Evolutionary conservation across 2,888 invertebrate species (phyloP).

Genomic region (Tachina grossa): DNA sequence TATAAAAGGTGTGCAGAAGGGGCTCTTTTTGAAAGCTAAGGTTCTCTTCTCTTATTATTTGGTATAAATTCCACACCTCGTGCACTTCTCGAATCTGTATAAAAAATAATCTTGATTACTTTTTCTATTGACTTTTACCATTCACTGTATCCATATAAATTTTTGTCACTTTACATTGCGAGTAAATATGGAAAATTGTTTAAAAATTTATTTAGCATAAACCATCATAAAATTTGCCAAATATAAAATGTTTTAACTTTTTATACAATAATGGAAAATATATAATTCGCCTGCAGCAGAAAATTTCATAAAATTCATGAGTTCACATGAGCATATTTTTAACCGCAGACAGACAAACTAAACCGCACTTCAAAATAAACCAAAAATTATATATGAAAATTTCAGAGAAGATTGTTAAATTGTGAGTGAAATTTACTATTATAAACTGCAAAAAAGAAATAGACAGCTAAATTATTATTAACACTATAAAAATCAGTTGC

Average conservation of each 20-base stretch:
- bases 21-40: no score
- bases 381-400: conserved; percentile 18
- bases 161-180: conserved; percentile 10
- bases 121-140: conserved; percentile 2
- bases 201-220: conserved; percentile 65
- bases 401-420: conserved; percentile 53
- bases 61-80: no score
- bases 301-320: conserved; percentile 55
- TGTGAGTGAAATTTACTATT: conserved; percentile 54
- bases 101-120: background rate
- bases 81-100: no score
- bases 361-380: conserved; percentile 66
- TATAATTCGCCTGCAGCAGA: conserved; percentile 49
- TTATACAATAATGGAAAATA: conserved; percentile 43
- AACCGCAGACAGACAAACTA: conserved; percentile 71
- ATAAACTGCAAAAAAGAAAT: conserved; percentile 8
- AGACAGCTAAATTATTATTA: background rate
- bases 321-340: conserved; percentile 52
- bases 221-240: conserved; percentile 58
- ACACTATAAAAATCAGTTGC: background rate
- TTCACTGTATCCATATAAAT: conserved; percentile 1
- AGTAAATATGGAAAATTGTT: conserved; percentile 39
- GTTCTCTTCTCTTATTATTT: no score
- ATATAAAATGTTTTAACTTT: conserved; percentile 22
- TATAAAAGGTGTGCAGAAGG: no score